Conservation (phyloP, 1,140 invertebrate genomes). For the Saxidomus purpurata region DNA sequence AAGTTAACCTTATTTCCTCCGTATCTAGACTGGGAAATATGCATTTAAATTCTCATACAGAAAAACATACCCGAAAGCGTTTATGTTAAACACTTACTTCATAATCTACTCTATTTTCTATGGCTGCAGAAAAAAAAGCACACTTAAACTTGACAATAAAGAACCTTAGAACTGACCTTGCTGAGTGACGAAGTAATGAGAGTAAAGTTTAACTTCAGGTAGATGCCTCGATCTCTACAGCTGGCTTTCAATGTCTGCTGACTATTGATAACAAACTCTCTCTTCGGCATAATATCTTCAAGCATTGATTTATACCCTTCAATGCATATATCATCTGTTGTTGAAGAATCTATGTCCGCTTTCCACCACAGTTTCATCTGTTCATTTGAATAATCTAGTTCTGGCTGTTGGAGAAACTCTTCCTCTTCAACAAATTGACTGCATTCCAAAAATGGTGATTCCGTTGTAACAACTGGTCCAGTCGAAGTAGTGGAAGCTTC, state of each 20-base stretch:
- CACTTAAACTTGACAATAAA: no score
- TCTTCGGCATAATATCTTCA: background rate
- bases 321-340: background rate
- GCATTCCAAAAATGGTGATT: constrained; percentile 24
- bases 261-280: background rate
- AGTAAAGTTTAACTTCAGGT: background rate
- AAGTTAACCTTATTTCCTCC: no score
- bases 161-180: background rate
- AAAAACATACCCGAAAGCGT: no score
- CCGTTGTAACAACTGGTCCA: background rate
- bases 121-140: no score
- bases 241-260: background rate
- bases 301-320: background rate
- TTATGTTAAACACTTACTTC: no score
- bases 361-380: constrained; percentile 8
- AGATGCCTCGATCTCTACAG: background rate
- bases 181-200: background rate
- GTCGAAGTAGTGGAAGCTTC: background rate
- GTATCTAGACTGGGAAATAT: no score
- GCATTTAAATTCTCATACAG: no score
- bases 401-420: background rate
- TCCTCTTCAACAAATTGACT: background rate
- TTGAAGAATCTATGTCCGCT: background rate
- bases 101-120: no score
- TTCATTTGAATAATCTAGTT: constrained; percentile 11